phyloP scores from a whole-genome alignment of 1,140 invertebrate genomes.

The Dendrolimus kikuchii region DNA sequence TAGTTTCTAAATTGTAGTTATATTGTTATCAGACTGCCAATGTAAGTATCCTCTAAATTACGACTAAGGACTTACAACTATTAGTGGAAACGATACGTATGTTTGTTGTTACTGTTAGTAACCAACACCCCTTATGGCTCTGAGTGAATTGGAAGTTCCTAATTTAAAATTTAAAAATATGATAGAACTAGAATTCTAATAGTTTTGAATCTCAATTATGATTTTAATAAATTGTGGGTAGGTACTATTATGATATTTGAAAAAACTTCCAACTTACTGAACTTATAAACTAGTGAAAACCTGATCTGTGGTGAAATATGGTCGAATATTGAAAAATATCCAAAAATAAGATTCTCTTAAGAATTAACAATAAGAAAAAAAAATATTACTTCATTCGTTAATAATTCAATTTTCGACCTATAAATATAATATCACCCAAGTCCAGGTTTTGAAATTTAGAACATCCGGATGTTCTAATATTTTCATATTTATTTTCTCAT shows the following conservation, averaged over 20 bases:
- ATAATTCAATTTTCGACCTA: too few species aligned
- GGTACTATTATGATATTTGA: constrained; percentile 1
- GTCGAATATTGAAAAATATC: too few species aligned
- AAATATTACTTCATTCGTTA: too few species aligned
- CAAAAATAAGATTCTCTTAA: too few species aligned
- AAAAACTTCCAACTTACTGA: constrained; percentile 50
- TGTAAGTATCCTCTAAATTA: constrained; percentile 42
- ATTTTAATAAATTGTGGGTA: neutral
- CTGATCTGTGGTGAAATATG: constrained; percentile 33
- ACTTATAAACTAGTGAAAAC: constrained; percentile 53
- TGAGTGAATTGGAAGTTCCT: constrained; percentile 53
- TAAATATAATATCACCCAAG: too few species aligned
- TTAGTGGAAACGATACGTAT: constrained; percentile 65
- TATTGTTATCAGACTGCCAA: too few species aligned
- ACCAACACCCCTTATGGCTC: constrained; percentile 70
- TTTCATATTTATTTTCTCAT: too few species aligned
- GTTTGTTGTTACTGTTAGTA: constrained; percentile 51
- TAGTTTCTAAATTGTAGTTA: too few species aligned
- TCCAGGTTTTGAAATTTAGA: too few species aligned
- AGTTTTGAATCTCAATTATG: constrained; percentile 3
- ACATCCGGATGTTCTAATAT: too few species aligned
- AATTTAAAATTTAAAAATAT: constrained; percentile 35
- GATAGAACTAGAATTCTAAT: constrained; percentile 21
- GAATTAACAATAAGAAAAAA: too few species aligned
- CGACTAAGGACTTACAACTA: constrained; percentile 31